Percentiles rank a stretch among this genome's conserved stretches.
These are phyloP conservation scores for Apamea anceps DNA, from an alignment of 2,888 invertebrate genomes.

Conservation along the genomic window DNA sequence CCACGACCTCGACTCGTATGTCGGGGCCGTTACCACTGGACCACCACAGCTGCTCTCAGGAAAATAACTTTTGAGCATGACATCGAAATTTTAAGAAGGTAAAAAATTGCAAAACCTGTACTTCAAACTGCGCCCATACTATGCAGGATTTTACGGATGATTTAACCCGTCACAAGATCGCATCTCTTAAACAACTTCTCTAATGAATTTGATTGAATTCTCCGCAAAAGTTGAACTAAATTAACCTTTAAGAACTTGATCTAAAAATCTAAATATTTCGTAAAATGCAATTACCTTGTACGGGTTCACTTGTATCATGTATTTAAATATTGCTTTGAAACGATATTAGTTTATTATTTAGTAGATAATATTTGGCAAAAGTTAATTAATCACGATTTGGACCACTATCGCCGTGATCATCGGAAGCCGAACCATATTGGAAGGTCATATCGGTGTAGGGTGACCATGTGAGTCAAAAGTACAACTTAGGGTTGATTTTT, in stretches of 20 bases:
- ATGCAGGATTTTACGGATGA: slow-evolving; percentile 21
- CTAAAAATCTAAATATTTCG: slow-evolving; percentile 48
- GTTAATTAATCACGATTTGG: slow-evolving; percentile 68
- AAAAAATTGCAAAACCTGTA: neutral
- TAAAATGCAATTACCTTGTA: slow-evolving; percentile 52
- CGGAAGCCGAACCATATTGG: slow-evolving; percentile 67
- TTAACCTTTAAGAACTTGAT: slow-evolving; percentile 53
- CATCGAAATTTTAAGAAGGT: neutral
- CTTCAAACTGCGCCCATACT: neutral
- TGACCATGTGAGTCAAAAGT: slow-evolving; percentile 37
- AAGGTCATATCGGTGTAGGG: slow-evolving; percentile 60
- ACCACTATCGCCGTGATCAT: slow-evolving; percentile 57
- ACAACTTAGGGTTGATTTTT: no score
- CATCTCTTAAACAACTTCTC: slow-evolving; percentile 13
- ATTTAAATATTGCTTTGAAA: slow-evolving; percentile 48
- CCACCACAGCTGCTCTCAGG: no score
- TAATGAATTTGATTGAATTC: slow-evolving; percentile 51
- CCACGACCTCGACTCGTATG: no score
- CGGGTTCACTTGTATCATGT: slow-evolving; percentile 27
- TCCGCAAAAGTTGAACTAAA: slow-evolving; percentile 26
- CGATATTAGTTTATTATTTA: slow-evolving; percentile 55
- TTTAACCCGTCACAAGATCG: slow-evolving; percentile 4
- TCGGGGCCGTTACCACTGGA: no score
- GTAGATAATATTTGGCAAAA: slow-evolving; percentile 63
- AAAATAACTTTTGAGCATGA: neutral